Base-by-base conservation (phyloP, 2,888 invertebrate species). In the Camptogramma bilineatum region DNA sequence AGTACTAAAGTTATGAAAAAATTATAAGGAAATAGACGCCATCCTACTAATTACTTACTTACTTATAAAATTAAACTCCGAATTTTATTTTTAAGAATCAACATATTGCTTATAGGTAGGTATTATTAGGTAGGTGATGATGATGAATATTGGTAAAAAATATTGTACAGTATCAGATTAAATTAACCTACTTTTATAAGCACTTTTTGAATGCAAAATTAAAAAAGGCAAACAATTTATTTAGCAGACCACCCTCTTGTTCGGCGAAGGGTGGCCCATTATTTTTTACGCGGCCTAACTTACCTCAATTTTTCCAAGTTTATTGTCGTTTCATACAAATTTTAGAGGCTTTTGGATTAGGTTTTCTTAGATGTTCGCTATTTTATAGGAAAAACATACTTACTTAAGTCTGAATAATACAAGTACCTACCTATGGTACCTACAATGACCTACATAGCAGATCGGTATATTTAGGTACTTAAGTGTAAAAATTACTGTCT, bases 201-300 rank as follows among this genome's bases (percentile, higher is more conserved):
- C 34, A 39, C 42, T 56, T 52, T 53, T 62, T 46, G 54, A 56
- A 63, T 63, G 64, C 68, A 66, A 84, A 88, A 88, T 89, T 39
- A 87, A 87, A 90, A 88, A 86, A 86, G 84, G 82, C 85, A 82
- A 87, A 87, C 86, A 88, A 88, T 90, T 90, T 90, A 88, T 90
- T 86, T 85, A 82, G 83, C 79, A 79, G 79, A 76, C 82, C 81
- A 77, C 86, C 86, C 83, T 80, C 80, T 73, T 77, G 75, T 76
- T 74, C 80, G 76, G 72, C 75, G 76, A 75, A 79, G 84, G 87
- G 86, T 76, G 81, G 79, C 77, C 86, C 84, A 88, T 91, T 90
- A 91, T 88, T 89, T 91, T 91, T 91, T 89, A 90, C 83, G 84
- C 72, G 68, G 78, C 82, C 80, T 86, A 82, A 85, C 85, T 87